Conservation (phyloP, 2,888 invertebrate species). For the Escarpia spicata region DNA sequence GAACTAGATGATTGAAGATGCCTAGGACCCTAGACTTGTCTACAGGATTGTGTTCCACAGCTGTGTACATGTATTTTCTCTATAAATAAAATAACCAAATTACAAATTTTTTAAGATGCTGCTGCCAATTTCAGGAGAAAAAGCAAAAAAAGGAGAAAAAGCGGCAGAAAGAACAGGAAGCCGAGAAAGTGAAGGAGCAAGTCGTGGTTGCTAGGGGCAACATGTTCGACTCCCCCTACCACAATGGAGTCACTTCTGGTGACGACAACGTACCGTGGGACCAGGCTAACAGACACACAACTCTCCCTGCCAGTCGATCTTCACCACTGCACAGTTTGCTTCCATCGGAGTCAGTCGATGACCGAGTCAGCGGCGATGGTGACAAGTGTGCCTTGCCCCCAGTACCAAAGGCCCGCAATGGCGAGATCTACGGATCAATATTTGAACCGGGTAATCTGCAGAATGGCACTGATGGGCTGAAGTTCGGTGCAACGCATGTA, state of each 20-base stretch:
- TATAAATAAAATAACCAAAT: too few species aligned
- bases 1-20: too few species aligned
- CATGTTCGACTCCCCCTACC: background rate
- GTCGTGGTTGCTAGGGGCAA: conserved; percentile 1
- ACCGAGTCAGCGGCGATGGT: background rate
- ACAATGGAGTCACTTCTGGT: background rate
- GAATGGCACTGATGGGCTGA: background rate
- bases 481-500: background rate
- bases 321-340: background rate
- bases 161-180: background rate
- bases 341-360: background rate
- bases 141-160: background rate
- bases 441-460: background rate
- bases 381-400: background rate
- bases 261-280: background rate
- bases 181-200: background rate
- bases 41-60: too few species aligned
- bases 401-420: background rate
- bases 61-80: too few species aligned
- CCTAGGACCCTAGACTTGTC: too few species aligned
- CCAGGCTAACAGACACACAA: background rate
- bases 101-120: background rate
- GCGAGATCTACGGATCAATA: background rate
- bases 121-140: background rate
- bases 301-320: background rate